These are phyloP conservation scores for Macrocentrus cingulum DNA, from an alignment of 1,140 invertebrate genomes.

Conservation along the genomic window DNA sequence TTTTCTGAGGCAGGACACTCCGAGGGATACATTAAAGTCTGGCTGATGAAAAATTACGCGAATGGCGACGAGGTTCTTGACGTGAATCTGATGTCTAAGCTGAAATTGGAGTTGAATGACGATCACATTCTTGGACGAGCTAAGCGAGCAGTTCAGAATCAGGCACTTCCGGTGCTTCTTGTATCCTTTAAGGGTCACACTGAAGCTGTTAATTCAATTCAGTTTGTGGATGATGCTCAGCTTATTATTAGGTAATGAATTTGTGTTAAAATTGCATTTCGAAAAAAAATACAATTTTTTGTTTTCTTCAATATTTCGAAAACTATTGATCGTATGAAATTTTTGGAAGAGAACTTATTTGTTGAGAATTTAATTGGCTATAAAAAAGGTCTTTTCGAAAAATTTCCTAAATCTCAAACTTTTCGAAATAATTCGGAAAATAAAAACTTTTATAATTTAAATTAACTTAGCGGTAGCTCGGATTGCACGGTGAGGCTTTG, in stretches of 20 bases:
- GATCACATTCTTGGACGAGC: conserved; percentile 65
- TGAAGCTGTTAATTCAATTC: conserved; percentile 39
- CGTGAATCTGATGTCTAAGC: conserved; percentile 61
- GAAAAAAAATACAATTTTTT: too few species aligned
- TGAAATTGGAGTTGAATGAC: conserved; percentile 68
- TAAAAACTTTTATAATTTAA: too few species aligned
- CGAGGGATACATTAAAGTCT: conserved; percentile 72
- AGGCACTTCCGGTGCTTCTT: conserved; percentile 66
- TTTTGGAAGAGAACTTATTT: conserved; percentile 8
- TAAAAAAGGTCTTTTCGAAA: too few species aligned
- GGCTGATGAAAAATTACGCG: conserved; percentile 68
- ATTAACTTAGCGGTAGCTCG: conserved; percentile 65
- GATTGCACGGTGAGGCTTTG: conserved; percentile 72
- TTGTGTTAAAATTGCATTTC: too few species aligned
- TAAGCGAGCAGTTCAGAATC: conserved; percentile 62
- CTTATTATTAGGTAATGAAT: conserved; percentile 63
- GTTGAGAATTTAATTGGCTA: too few species aligned
- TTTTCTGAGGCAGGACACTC: conserved; percentile 61
- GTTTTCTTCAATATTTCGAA: not conserved
- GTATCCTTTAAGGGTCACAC: conserved; percentile 42
- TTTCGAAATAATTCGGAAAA: too few species aligned
- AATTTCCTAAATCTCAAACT: too few species aligned
- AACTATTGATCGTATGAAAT: not conserved
- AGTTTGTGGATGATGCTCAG: conserved; percentile 47
- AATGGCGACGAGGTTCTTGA: conserved; percentile 24